A percentile compares a stretch with the other conserved stretches of the same genome.
Evolutionary conservation across 2,113 vertebrate genomes (phyloP).

Genomic region (Cichladusa arquata): DNA sequence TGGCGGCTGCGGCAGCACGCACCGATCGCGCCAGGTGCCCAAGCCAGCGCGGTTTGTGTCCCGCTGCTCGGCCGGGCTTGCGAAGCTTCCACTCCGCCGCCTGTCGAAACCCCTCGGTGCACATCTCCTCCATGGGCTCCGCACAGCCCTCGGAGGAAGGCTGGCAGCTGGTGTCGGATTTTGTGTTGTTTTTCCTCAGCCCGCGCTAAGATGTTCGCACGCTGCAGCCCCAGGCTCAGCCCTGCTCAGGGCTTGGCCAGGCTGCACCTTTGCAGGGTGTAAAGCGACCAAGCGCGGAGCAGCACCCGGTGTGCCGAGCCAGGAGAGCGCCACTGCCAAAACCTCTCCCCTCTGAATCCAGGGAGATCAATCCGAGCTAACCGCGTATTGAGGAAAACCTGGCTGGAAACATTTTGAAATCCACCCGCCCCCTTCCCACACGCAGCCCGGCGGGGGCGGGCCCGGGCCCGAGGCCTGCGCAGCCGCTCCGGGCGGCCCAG

Average conservation of each 20-base stretch:
- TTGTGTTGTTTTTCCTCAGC: accelerated
- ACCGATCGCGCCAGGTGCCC: accelerated
- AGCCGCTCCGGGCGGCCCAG: background rate
- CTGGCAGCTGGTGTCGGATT: background rate
- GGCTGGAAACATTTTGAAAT: accelerated
- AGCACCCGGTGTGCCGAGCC: accelerated
- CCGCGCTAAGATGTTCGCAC: accelerated
- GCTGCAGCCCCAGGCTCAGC: accelerated
- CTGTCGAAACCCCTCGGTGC: background rate
- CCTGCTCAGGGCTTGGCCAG: background rate
- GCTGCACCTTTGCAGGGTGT: accelerated
- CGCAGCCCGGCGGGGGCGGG: background rate
- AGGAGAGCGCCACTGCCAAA: background rate
- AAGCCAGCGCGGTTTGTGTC: accelerated
- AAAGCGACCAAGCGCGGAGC: accelerated
- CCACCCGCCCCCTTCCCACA: background rate
- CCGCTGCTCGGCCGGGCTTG: background rate
- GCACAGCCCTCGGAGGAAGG: background rate
- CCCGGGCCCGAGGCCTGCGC: background rate
- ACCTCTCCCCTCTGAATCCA: accelerated
- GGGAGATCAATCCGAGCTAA: background rate
- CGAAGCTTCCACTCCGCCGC: accelerated
- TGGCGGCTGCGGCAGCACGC: accelerated
- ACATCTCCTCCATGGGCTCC: background rate
- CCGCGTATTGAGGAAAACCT: accelerated